A percentile compares a stretch with the other conserved stretches of the same genome.
phyloP scores from a whole-genome alignment of 2,888 invertebrate genomes.

The Lycia hirtaria region DNA sequence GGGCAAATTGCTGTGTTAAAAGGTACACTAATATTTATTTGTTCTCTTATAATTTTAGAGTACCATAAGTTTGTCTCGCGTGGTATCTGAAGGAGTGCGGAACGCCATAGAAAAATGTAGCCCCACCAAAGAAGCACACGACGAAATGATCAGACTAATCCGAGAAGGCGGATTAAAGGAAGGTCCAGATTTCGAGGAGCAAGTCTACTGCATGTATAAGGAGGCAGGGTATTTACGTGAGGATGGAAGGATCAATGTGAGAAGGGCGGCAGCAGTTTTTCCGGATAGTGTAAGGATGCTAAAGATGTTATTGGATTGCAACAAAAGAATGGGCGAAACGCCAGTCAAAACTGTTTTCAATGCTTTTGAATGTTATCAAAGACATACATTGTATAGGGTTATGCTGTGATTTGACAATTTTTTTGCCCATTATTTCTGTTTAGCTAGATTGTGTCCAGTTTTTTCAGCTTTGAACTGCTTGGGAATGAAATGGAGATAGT shows the following conservation, averaged over 20 bases:
- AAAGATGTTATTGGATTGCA: not conserved
- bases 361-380: slow-evolving; percentile 1
- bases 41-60: not conserved
- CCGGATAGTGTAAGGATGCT: not conserved
- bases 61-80: not conserved
- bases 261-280: not conserved
- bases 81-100: not conserved
- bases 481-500: too few species aligned
- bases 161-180: not conserved
- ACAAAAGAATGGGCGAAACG: not conserved
- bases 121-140: not conserved
- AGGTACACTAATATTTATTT: not conserved
- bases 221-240: not conserved
- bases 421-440: too few species aligned
- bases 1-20: too few species aligned
- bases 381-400: not conserved
- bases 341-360: not conserved
- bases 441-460: too few species aligned
- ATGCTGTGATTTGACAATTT: too few species aligned
- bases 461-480: too few species aligned
- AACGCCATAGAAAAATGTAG: not conserved
- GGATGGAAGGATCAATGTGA: slow-evolving; percentile 1
- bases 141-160: not conserved
- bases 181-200: not conserved
- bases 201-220: not conserved